Conservation (phyloP, 2,888 invertebrate genomes). For the Mesoligia furuncula region DNA sequence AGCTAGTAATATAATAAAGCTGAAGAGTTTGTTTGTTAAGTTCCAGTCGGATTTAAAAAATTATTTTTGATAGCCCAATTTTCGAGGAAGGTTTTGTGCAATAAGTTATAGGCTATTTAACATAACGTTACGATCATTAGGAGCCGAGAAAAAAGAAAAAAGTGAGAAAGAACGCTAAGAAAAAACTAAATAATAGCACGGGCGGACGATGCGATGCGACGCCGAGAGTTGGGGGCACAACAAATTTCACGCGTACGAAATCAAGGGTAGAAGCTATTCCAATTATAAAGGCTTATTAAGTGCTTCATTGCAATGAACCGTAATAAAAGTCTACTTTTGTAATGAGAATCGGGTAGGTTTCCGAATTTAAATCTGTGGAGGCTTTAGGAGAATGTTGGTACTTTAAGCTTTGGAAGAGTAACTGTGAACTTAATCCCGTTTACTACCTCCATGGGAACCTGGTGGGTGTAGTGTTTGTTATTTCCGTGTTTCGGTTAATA, state of each 20-base stretch:
- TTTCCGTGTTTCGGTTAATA: constrained; percentile 17
- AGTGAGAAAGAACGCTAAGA: not conserved
- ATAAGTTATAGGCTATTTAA: not conserved
- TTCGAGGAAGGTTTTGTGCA: not conserved
- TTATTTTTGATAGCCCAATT: not conserved
- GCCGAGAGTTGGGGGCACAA: not conserved
- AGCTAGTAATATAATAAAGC: no score
- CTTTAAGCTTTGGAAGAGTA: constrained; percentile 28
- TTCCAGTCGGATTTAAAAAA: not conserved
- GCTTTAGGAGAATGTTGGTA: constrained; percentile 11
- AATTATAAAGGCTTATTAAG: not conserved
- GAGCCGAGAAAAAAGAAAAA: not conserved
- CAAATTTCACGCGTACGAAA: not conserved
- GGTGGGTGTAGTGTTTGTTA: constrained; percentile 3
- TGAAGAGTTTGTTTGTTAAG: no score
- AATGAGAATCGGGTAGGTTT: not conserved
- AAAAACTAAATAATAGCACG: not conserved
- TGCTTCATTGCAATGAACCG: not conserved
- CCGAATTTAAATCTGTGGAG: not conserved
- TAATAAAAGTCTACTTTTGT: not conserved
- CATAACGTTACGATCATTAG: not conserved
- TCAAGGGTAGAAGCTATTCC: not conserved
- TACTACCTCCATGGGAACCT: constrained; percentile 2
- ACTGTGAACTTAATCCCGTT: constrained; percentile 27
- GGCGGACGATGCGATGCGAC: not conserved